Conservation (phyloP, 2,888 invertebrate genomes). For the Brassicogethes aeneus region DNA sequence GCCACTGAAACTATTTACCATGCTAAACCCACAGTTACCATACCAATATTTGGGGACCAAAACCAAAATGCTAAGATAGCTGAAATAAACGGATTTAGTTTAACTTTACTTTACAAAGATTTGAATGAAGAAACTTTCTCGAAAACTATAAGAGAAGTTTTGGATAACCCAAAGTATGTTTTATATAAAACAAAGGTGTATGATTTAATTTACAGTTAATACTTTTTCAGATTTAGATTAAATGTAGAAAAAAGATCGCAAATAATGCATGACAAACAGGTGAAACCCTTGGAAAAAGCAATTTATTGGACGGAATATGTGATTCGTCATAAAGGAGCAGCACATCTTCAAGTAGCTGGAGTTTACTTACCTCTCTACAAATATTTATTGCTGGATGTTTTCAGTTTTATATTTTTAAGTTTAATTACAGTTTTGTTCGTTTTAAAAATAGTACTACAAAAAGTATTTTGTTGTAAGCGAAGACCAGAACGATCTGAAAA, state of each 20-base stretch:
- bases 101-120: constrained; percentile 36
- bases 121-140: constrained; percentile 40
- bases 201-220: not conserved
- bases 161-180: constrained; percentile 14
- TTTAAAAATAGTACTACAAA: too few relatives aligned
- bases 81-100: constrained; percentile 27
- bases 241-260: not conserved
- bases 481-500: too few relatives aligned
- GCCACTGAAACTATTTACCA: constrained; percentile 47
- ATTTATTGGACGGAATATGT: constrained; percentile 2
- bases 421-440: too few relatives aligned
- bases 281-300: not conserved
- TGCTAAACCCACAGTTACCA: constrained; percentile 44
- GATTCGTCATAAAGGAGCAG: constrained; percentile 1
- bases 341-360: not conserved
- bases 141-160: constrained; percentile 31
- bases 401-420: too few relatives aligned
- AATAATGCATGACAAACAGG: not conserved
- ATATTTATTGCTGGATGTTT: constrained; percentile 1
- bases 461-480: too few relatives aligned
- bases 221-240: not conserved
- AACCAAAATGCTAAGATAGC: constrained; percentile 41
- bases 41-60: constrained; percentile 48
- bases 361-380: not conserved
- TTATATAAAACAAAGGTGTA: not conserved